A percentile compares a stretch with the other conserved stretches of the same genome.
Evolutionary conservation across 2,888 invertebrate species (phyloP).

Genomic region (Bimastos eiseni): DNA sequence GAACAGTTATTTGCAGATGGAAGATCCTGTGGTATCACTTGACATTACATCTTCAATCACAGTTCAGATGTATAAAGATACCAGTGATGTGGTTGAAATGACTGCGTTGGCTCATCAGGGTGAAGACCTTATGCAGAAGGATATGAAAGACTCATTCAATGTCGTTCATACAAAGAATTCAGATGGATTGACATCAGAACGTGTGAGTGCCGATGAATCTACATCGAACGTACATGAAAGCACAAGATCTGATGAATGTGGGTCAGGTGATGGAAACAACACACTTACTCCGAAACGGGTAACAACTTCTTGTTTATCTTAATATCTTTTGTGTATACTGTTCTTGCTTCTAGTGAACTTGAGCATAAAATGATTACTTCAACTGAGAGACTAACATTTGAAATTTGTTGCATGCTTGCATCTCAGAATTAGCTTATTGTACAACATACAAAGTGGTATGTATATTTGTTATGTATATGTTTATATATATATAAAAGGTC

Average conservation of each 20-base stretch:
- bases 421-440: no score
- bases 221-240: background rate
- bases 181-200: background rate
- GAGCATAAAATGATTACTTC: background rate
- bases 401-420: no score
- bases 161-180: background rate
- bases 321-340: background rate
- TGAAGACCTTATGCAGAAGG: background rate
- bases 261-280: background rate
- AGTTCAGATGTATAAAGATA: background rate
- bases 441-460: no score
- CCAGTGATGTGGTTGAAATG: background rate
- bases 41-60: no score
- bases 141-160: background rate
- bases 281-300: background rate
- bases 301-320: background rate
- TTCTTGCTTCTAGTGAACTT: no score
- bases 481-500: no score
- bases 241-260: background rate
- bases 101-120: background rate
- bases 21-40: background rate
- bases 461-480: no score
- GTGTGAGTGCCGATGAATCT: background rate
- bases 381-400: background rate
- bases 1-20: background rate